These are phyloP conservation scores for Brachycybe producta DNA, from an alignment of 2,888 invertebrate genomes.

Conservation along the genomic window DNA sequence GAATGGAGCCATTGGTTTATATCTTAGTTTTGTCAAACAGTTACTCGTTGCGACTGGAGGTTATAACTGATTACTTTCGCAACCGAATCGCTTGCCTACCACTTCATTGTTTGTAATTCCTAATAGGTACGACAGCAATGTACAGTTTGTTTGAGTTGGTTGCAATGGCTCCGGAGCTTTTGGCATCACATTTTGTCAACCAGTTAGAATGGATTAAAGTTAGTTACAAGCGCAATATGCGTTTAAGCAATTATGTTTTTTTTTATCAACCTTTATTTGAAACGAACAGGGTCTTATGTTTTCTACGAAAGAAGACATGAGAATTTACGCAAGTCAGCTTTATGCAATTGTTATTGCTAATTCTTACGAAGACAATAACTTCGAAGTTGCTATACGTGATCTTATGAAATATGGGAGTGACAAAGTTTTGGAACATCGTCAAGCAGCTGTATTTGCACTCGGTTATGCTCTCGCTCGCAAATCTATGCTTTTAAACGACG, in stretches of 20 bases:
- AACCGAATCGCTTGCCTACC: slow-evolving; percentile 36
- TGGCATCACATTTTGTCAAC: slow-evolving; percentile 49
- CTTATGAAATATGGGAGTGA: slow-evolving; percentile 42
- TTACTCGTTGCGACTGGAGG: slow-evolving; percentile 46
- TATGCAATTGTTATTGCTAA: slow-evolving; percentile 57
- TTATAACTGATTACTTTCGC: slow-evolving; percentile 52
- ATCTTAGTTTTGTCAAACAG: slow-evolving; percentile 29
- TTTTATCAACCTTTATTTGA: no score
- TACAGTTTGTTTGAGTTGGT: slow-evolving; percentile 68
- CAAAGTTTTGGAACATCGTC: slow-evolving; percentile 34
- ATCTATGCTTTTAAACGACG: no score
- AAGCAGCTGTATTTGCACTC: slow-evolving; percentile 60
- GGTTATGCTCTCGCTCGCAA: slow-evolving; percentile 57
- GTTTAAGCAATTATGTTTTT: not conserved
- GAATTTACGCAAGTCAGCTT: slow-evolving; percentile 57
- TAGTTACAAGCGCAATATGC: slow-evolving; percentile 10
- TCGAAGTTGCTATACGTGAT: slow-evolving; percentile 44
- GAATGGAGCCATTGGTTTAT: slow-evolving; percentile 28
- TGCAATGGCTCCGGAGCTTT: slow-evolving; percentile 60
- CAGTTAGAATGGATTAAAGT: slow-evolving; percentile 50
- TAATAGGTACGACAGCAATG: slow-evolving; percentile 37
- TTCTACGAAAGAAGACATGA: slow-evolving; percentile 56
- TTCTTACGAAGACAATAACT: slow-evolving; percentile 40
- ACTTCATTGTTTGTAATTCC: slow-evolving; percentile 42
- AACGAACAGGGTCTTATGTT: slow-evolving; percentile 30